These are phyloP conservation scores for Steatornis caripensis DNA, from an alignment of 2,113 vertebrate genomes.

Conservation along the genomic window DNA sequence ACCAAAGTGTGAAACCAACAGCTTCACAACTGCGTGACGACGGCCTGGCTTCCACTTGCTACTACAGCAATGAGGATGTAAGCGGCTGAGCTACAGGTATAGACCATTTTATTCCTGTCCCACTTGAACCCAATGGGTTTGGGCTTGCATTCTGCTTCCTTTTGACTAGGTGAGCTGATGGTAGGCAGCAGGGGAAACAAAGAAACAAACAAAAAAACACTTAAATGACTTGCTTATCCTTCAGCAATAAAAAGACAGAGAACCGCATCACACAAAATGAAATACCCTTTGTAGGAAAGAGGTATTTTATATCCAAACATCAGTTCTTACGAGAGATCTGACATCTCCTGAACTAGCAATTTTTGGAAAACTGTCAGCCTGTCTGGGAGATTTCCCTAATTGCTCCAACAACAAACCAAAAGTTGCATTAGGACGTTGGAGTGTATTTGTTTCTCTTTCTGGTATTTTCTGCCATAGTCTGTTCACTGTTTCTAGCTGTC, in stretches of 20 bases:
- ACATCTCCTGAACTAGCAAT: not conserved
- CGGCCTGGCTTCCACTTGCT: not conserved
- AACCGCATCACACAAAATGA: not conserved
- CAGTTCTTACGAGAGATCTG: not conserved
- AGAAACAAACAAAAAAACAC: not conserved
- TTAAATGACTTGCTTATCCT: not conserved
- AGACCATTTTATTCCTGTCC: not conserved
- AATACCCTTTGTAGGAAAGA: not conserved
- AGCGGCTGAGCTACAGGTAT: not conserved
- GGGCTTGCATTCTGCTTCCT: not conserved
- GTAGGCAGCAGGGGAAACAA: not conserved
- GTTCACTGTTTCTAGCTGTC: not conserved
- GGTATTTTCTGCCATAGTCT: not conserved
- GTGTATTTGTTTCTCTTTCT: not conserved
- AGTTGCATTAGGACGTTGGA: not conserved
- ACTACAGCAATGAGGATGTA: not conserved
- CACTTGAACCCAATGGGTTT: not conserved
- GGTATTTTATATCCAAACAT: not conserved
- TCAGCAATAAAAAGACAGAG: not conserved
- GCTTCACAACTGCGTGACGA: not conserved
- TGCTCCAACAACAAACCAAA: not conserved
- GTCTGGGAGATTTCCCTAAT: not conserved
- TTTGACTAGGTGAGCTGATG: not conserved
- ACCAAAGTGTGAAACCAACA: not conserved
- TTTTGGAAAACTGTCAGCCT: not conserved